Conservation (phyloP, 2,888 invertebrate genomes). For the Pyrrhia umbra region DNA sequence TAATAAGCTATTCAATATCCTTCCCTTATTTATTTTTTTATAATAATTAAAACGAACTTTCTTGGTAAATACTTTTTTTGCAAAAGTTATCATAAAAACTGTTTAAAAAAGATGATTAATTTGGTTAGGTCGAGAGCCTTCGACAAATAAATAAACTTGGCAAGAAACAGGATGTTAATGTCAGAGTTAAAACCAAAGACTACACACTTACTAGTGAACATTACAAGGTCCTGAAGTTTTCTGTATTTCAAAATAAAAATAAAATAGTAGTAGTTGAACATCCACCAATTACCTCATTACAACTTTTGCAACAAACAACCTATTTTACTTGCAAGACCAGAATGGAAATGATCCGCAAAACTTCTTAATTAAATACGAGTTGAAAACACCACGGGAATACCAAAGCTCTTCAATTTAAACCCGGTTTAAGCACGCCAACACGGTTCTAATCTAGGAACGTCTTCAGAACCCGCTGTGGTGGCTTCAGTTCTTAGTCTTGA, state of each 20-base stretch:
- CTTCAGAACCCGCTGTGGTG: slow-evolving; percentile 44
- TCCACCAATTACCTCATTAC: slow-evolving; percentile 7
- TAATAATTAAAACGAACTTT: too few species aligned
- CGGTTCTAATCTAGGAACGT: slow-evolving; percentile 62
- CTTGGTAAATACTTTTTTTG: too few species aligned
- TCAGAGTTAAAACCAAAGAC: not conserved
- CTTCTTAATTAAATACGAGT: slow-evolving; percentile 60
- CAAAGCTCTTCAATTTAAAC: slow-evolving; percentile 62
- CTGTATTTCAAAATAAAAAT: not conserved
- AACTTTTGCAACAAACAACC: slow-evolving; percentile 9
- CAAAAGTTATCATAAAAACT: too few species aligned
- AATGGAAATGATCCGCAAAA: slow-evolving; percentile 48
- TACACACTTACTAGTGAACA: not conserved
- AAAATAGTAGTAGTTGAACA: not conserved
- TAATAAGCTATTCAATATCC: too few species aligned
- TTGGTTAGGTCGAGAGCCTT: too few species aligned
- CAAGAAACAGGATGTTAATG: not conserved
- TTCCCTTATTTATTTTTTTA: too few species aligned
- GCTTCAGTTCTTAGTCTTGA: slow-evolving; percentile 49
- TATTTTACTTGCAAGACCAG: slow-evolving; percentile 36
- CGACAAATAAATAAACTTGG: not conserved
- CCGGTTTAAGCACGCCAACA: slow-evolving; percentile 59
- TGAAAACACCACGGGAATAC: slow-evolving; percentile 43
- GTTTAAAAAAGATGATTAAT: too few species aligned
- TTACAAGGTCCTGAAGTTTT: not conserved